Evolutionary conservation across 1,140 invertebrate genomes (phyloP).

Genomic region (Camponotus pennsylvanicus): DNA sequence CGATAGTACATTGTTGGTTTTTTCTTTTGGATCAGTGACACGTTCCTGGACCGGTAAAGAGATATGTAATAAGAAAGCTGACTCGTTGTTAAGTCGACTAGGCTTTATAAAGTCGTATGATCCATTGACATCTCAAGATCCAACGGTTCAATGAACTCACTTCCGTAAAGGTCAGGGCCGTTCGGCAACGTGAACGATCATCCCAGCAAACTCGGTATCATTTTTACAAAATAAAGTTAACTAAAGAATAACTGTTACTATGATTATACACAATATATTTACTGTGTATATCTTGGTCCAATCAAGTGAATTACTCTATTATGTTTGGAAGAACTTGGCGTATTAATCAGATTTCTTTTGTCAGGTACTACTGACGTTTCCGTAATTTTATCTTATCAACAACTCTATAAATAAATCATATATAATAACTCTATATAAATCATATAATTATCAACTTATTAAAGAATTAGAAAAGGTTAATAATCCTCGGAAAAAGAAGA

Average conservation of each 20-base stretch:
- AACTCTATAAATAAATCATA: too few relatives aligned
- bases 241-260: neutral
- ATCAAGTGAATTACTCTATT: too few relatives aligned
- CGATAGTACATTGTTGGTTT: neutral
- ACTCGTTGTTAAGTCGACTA: neutral
- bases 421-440: neutral
- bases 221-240: slow-evolving; percentile 13
- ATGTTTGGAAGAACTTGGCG: too few relatives aligned
- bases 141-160: slow-evolving; percentile 44
- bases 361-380: too few relatives aligned
- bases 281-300: neutral
- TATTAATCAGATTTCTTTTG: too few relatives aligned
- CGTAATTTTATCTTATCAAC: too few relatives aligned
- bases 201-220: slow-evolving; percentile 3
- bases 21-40: neutral
- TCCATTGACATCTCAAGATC: slow-evolving; percentile 52
- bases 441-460: too few relatives aligned
- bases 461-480: too few relatives aligned
- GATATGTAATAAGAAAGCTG: slow-evolving; percentile 6
- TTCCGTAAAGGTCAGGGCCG: slow-evolving; percentile 37
- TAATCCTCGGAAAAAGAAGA: too few relatives aligned
- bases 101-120: neutral
- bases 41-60: neutral
- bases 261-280: neutral
- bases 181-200: neutral